These are phyloP conservation scores for Leptogaster cylindrica DNA, from an alignment of 2,888 invertebrate species.

Conservation along the genomic window DNA sequence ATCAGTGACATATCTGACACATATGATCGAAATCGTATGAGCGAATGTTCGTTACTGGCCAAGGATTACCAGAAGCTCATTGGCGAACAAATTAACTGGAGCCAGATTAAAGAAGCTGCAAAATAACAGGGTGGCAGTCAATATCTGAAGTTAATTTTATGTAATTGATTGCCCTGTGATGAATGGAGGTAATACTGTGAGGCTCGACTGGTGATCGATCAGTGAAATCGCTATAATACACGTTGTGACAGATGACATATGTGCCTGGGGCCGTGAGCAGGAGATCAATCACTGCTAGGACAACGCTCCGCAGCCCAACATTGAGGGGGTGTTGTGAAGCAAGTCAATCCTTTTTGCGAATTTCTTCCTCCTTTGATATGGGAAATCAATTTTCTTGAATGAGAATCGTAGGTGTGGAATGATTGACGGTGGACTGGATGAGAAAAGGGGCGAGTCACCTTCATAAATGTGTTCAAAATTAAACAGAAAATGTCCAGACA, in stretches of 20 bases:
- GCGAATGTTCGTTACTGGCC: background rate
- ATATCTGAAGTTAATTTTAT: slow-evolving; percentile 33
- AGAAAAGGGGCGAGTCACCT: no score
- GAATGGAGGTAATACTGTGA: slow-evolving; percentile 36
- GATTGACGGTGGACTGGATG: background rate
- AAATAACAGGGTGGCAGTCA: slow-evolving; percentile 25
- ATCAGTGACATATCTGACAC: slow-evolving; percentile 19
- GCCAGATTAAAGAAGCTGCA: slow-evolving; percentile 19
- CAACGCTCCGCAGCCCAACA: no score
- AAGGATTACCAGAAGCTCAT: background rate
- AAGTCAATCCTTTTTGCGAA: no score
- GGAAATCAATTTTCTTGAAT: background rate
- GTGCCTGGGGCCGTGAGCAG: slow-evolving; percentile 11
- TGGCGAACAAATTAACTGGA: no score
- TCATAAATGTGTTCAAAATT: no score
- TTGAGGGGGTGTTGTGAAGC: no score
- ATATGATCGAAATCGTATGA: slow-evolving; percentile 12
- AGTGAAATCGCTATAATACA: slow-evolving; percentile 36
- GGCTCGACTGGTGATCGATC: slow-evolving; percentile 31
- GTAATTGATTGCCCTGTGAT: slow-evolving; percentile 39
- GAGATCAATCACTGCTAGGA: slow-evolving; percentile 39
- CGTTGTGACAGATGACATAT: slow-evolving; percentile 41
- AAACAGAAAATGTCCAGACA: no score
- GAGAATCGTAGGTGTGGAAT: background rate
- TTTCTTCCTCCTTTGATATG: background rate